Conservation (phyloP, 2,113 vertebrate genomes). For the Tapirus terrestris region DNA sequence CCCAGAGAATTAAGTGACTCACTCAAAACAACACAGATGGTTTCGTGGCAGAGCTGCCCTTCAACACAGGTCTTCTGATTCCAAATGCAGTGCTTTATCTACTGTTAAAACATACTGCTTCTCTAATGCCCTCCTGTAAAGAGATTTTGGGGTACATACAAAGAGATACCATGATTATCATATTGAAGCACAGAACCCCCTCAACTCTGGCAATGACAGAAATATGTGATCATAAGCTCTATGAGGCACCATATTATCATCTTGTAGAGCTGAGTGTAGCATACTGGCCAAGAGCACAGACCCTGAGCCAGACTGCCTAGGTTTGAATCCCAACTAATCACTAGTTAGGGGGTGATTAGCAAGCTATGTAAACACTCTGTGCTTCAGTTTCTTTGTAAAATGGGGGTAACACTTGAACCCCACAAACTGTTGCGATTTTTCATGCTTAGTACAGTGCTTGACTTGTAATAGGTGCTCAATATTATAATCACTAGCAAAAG, state of each 20-base stretch:
- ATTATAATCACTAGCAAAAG: conserved; percentile 26
- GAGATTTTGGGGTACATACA: neutral
- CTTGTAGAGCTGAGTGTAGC: neutral
- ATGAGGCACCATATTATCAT: too few relatives aligned
- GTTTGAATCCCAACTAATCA: neutral
- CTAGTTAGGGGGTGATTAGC: neutral
- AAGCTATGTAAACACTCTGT: neutral
- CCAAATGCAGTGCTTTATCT: neutral
- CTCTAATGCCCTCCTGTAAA: neutral
- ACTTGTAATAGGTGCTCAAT: neutral
- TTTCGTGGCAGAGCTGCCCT: neutral
- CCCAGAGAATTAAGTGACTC: neutral
- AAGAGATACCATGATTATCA: neutral
- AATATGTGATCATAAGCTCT: neutral
- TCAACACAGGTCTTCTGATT: neutral
- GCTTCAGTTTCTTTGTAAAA: neutral
- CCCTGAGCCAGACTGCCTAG: neutral
- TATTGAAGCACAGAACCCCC: neutral
- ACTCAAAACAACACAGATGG: neutral
- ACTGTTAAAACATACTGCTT: neutral
- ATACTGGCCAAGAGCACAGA: neutral
- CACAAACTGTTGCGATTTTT: neutral
- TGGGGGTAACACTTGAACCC: neutral
- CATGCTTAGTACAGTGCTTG: neutral
- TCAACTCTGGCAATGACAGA: neutral